Conservation (phyloP, 2,113 vertebrate species). For the Oreochromis spilurus region DNA sequence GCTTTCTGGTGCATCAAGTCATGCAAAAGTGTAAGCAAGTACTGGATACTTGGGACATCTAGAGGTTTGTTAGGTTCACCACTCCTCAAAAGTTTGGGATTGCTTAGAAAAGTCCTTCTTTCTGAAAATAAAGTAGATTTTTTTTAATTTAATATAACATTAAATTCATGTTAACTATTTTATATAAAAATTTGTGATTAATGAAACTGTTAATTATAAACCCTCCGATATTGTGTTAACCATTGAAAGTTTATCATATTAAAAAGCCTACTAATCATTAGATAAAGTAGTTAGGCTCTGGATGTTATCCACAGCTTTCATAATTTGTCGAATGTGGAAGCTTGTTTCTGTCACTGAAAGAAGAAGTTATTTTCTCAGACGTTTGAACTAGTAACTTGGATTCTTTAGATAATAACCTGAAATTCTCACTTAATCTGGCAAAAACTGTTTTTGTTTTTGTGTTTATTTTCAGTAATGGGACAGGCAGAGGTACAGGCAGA, state of each 20-base stretch:
- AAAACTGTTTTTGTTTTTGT: not conserved
- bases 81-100: not conserved
- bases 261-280: not conserved
- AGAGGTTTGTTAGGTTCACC: not conserved
- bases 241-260: not conserved
- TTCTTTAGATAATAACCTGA: not conserved
- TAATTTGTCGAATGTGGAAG: not conserved
- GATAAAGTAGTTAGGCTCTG: not conserved
- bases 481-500: not conserved
- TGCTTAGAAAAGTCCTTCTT: not conserved
- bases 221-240: not conserved
- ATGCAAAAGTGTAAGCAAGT: not conserved
- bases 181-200: not conserved
- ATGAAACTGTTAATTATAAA: not conserved
- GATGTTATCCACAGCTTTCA: not conserved
- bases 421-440: not conserved
- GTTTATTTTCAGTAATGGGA: not conserved
- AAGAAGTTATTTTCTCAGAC: not conserved
- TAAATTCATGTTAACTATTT: not conserved
- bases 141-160: not conserved
- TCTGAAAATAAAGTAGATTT: not conserved
- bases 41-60: not conserved
- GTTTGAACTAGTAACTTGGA: not conserved
- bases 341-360: not conserved
- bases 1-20: not conserved